Evolutionary conservation across 2,888 invertebrate genomes (phyloP).

Genomic region (Eupithecia dodoneata): DNA sequence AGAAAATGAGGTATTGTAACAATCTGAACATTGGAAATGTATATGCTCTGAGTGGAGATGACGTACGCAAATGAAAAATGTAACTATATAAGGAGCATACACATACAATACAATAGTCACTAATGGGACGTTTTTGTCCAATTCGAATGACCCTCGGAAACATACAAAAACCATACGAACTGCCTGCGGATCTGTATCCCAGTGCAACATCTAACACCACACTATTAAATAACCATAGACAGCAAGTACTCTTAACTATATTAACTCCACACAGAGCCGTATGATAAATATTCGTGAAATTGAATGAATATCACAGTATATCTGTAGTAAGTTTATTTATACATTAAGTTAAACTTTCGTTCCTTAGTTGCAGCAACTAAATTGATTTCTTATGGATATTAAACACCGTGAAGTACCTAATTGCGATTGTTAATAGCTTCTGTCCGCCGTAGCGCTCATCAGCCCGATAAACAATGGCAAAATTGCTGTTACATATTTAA

Average conservation of each 20-base stretch:
- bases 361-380: constrained; percentile 5
- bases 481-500: background rate
- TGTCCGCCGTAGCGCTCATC: background rate
- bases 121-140: background rate
- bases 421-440: background rate
- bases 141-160: background rate
- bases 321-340: constrained; percentile 64
- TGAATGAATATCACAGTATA: constrained; percentile 80
- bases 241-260: constrained; percentile 52
- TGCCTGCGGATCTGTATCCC: constrained; percentile 32
- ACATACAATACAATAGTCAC: constrained; percentile 1
- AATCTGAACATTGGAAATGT: constrained; percentile 32
- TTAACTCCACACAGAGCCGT: constrained; percentile 64
- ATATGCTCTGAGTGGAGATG: constrained; percentile 65
- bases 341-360: constrained; percentile 49
- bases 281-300: constrained; percentile 59
- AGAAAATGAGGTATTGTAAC: constrained; percentile 37
- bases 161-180: constrained; percentile 3
- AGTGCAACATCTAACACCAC: constrained; percentile 27
- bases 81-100: constrained; percentile 19
- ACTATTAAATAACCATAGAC: constrained; percentile 50
- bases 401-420: constrained; percentile 14
- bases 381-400: constrained; percentile 3
- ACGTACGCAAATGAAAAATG: constrained; percentile 40
- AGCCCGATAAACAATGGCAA: background rate